These are phyloP conservation scores for Scatophagus argus DNA, from an alignment of 2,113 vertebrate genomes.

Conservation along the genomic window DNA sequence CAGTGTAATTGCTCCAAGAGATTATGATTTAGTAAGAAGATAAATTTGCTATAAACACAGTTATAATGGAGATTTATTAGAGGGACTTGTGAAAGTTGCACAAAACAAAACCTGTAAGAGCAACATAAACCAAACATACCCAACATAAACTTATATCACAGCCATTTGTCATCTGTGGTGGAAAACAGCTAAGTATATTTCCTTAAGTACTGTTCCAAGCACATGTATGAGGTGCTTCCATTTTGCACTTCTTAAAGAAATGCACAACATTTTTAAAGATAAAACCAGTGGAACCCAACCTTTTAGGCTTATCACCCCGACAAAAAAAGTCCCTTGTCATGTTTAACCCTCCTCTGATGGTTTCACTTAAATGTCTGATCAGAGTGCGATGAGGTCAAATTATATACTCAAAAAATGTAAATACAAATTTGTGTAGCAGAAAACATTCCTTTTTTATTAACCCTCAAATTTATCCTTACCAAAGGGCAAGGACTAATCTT, in stretches of 20 bases:
- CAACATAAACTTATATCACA: neutral
- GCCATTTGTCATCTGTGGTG: neutral
- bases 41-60: constrained; percentile 32
- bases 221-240: neutral
- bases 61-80: constrained; percentile 41
- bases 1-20: constrained; percentile 55
- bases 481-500: neutral
- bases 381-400: neutral
- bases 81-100: neutral
- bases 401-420: neutral
- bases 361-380: constrained; percentile 2
- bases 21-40: constrained; percentile 53
- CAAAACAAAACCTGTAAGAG: neutral
- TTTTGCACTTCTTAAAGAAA: neutral
- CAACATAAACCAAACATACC: neutral
- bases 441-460: neutral
- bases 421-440: neutral
- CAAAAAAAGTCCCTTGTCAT: neutral
- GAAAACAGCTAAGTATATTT: neutral
- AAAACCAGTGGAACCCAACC: neutral
- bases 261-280: neutral
- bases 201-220: neutral
- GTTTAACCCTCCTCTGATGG: neutral
- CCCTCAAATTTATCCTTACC: neutral
- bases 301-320: neutral